Conservation (phyloP, 2,888 invertebrate species). For the Brachypalpus laphriformis region DNA sequence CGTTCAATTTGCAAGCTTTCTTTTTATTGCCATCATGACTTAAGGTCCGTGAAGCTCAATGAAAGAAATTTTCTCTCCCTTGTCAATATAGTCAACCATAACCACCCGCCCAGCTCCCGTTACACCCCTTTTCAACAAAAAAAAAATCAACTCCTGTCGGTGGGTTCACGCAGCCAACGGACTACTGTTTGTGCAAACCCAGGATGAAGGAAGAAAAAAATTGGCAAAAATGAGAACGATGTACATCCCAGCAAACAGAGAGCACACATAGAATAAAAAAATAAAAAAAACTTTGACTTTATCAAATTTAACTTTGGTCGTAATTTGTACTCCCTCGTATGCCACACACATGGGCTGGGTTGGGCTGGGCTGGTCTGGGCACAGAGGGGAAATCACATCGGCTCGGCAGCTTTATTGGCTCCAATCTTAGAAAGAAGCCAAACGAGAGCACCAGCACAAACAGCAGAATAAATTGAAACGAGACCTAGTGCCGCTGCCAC, state of each 20-base stretch:
- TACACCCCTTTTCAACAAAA: slow-evolving; percentile 31
- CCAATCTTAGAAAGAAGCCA: slow-evolving; percentile 65
- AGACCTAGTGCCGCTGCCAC: slow-evolving; percentile 61
- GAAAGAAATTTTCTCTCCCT: slow-evolving; percentile 62
- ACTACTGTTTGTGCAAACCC: slow-evolving; percentile 52
- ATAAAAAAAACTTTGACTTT: slow-evolving; percentile 69
- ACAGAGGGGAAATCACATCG: slow-evolving; percentile 57
- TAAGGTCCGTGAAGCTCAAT: slow-evolving; percentile 71
- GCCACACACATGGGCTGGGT: slow-evolving; percentile 36
- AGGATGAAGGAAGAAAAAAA: slow-evolving; percentile 44
- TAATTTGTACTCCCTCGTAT: slow-evolving; percentile 64
- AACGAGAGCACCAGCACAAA: slow-evolving; percentile 67
- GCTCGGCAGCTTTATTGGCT: slow-evolving; percentile 71
- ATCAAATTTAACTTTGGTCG: slow-evolving; percentile 74
- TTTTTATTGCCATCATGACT: slow-evolving; percentile 72
- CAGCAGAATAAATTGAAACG: slow-evolving; percentile 72
- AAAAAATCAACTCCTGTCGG: slow-evolving; percentile 1
- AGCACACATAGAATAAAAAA: not conserved
- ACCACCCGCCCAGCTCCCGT: not conserved
- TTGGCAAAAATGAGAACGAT: slow-evolving; percentile 51
- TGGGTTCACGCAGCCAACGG: slow-evolving; percentile 35
- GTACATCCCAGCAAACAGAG: slow-evolving; percentile 54
- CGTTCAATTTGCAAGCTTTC: slow-evolving; percentile 73
- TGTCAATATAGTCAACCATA: slow-evolving; percentile 61
- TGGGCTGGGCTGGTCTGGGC: slow-evolving; percentile 19